Base-by-base conservation (phyloP, 2,113 vertebrate genomes). In the Xenus cinereus region DNA sequence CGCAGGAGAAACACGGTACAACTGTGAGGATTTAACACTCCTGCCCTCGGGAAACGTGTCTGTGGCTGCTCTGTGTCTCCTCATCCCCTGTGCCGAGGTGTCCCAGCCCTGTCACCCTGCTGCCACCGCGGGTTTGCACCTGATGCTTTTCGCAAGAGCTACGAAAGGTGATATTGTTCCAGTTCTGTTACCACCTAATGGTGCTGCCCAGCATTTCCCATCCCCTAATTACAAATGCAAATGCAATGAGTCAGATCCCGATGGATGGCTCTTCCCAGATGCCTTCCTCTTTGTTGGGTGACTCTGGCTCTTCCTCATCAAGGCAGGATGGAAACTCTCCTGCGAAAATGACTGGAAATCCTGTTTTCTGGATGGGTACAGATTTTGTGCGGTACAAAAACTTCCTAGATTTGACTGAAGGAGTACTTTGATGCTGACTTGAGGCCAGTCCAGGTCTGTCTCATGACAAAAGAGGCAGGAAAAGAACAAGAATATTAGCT, bases 71-170 rank as follows among this genome's bases (percentile, higher is more conserved):
- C 48, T 69, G 33, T 12, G 33, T 12, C 32, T 14, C n/a, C 37
- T 67, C 0, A 1, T 43, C 14, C 62, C 37, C 17, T 32, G 41
- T 26, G 54, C 18, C 37, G 2, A 0, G 0, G 1, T 54, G n/a
- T 41, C 46, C 62, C 50, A 67, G 54, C 43, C 41, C 32, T 73
- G 68, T 22, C 50, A 69, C 9, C 23, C 33, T 2, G 0, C 27
- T n/a, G 73, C 11, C 46, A 17, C 32, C 0, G 5, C 23, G 80
- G 50, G 7, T 27, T 72, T 45, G 27, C 10, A 28, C 75, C 56
- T 41, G 23, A 20, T 14, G 82, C 14, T 35, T 79, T 87, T 68
- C 4, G 0, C 60, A 60, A 75, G 62, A 91, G 53, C 45, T 72
- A 0, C 22, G 77, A 41, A 67, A 82, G 35, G 46, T 67, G 64